Base-by-base conservation (phyloP, 2,888 invertebrate genomes). In the Lapara coniferarum region DNA sequence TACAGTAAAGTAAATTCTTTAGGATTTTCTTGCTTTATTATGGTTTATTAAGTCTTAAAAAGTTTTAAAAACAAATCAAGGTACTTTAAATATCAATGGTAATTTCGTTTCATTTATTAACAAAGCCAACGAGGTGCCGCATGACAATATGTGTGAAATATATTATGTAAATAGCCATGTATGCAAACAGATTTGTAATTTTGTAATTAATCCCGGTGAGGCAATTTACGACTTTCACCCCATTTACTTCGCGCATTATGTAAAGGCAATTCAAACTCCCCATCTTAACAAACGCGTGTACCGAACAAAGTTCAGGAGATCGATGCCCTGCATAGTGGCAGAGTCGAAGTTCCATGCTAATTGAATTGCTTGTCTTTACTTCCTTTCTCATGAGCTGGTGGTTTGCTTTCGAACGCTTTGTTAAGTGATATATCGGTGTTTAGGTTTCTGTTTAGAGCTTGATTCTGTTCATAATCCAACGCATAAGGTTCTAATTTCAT, bases 201-300 rank as follows among this genome's bases (percentile, higher is more conserved):
- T 63, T 63, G 63, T 63, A 63, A 63, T 63, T 49, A 49, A 63
- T 63, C 46, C 63, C 63, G 46, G 49, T 63, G 63, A 49, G 49
- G 49, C 63, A 49, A 63, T 63, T 63, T 46, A 63, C 49, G 63
- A 63, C 63, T 63, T 63, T 63, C 44, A 25, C 63, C 63, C 63
- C 63, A 63, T 63, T 63, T 63, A 63, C 63, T 19, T 63, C 63
- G 46, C 63, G 63, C 46, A 63, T 63, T 49, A 63, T 63, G 63
- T 63, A 63, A 63, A 63, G 49, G 63, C 63, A 63, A 63, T 63
- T 63, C 63, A 63, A 63, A 63, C 63, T 63, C 63, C 46, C 63
- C 63, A 63, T 49, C 63, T 63, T 63, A 63, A 63, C 59, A 59
- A 59, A 59, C 63, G 25, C 63, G 63, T 63, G 63, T 63, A 63